These are phyloP conservation scores for Augochlorella aurata DNA, from an alignment of 2,888 invertebrate species.

Conservation along the genomic window DNA sequence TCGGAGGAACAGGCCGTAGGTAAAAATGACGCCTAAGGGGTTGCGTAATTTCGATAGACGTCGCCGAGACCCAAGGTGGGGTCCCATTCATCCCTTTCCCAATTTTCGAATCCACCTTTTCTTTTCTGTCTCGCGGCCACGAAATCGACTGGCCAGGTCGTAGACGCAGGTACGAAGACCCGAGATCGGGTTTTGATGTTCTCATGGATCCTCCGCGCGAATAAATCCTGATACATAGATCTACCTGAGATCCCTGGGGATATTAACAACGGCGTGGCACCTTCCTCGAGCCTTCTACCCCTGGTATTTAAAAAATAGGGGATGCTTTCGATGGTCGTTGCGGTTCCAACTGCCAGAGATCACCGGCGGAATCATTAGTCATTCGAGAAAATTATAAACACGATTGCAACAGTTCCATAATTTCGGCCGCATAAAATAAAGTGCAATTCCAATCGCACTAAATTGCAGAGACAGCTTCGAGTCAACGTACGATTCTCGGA, in stretches of 20 bases:
- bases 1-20: slow-evolving; percentile 24
- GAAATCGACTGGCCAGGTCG: slow-evolving; percentile 62
- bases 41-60: slow-evolving; percentile 72
- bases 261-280: slow-evolving; percentile 59
- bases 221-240: slow-evolving; percentile 56
- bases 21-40: slow-evolving; percentile 69
- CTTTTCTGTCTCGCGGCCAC: slow-evolving; percentile 60
- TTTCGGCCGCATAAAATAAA: too few species aligned
- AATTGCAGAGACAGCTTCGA: too few species aligned
- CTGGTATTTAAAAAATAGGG: slow-evolving; percentile 6
- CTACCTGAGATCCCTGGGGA: slow-evolving; percentile 65
- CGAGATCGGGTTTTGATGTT: slow-evolving; percentile 66
- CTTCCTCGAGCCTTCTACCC: slow-evolving; percentile 40
- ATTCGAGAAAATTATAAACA: too few species aligned
- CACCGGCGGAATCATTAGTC: too few species aligned
- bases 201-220: slow-evolving; percentile 72
- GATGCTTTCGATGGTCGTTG: background rate
- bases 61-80: too few species aligned
- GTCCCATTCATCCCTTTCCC: slow-evolving; percentile 72
- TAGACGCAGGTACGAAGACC: slow-evolving; percentile 69
- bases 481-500: too few species aligned
- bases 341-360: background rate
- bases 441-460: too few species aligned
- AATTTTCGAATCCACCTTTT: slow-evolving; percentile 66
- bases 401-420: too few species aligned